Conservation (phyloP, 2,113 vertebrate genomes). For the Ibidorhyncha struthersii region DNA sequence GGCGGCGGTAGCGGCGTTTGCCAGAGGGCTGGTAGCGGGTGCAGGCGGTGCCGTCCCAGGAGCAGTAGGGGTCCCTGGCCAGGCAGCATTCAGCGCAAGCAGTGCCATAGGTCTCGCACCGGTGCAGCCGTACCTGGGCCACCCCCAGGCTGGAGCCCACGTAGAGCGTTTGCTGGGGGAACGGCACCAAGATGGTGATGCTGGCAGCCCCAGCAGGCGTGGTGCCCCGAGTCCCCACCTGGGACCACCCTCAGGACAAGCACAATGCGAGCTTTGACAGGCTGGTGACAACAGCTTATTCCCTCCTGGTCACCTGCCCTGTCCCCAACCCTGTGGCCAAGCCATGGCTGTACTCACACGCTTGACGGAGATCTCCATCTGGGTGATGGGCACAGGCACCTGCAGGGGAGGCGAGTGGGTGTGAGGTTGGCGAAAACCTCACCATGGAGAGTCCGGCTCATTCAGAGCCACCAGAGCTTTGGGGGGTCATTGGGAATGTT, state of each 20-base stretch:
- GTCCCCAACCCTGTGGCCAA: fast-evolving
- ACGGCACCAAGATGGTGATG: not conserved
- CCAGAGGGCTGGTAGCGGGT: slow-evolving; percentile 74
- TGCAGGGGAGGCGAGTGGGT: not conserved
- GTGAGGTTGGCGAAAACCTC: not conserved
- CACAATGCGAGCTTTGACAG: not conserved
- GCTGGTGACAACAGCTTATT: not conserved
- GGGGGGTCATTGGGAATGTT: not conserved
- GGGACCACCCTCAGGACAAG: not conserved
- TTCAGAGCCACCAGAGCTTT: not conserved
- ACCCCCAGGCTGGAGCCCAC: slow-evolving; percentile 86
- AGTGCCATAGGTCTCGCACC: slow-evolving; percentile 87
- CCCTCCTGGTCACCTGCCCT: not conserved
- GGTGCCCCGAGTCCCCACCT: fast-evolving
- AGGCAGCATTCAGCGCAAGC: slow-evolving; percentile 94
- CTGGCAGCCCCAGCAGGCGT: not conserved
- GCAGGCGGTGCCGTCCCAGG: slow-evolving; percentile 89
- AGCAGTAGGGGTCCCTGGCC: slow-evolving; percentile 92
- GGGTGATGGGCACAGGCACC: slow-evolving; percentile 86
- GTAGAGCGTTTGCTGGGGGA: slow-evolving; percentile 85
- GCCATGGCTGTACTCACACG: slow-evolving; percentile 72
- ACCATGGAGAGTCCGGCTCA: fast-evolving
- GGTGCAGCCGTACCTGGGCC: slow-evolving; percentile 87
- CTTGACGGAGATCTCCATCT: slow-evolving; percentile 94
- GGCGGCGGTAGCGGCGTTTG: slow-evolving; percentile 87